Conservation (phyloP, 2,888 invertebrate genomes). For the Cyaniris semiargus region DNA sequence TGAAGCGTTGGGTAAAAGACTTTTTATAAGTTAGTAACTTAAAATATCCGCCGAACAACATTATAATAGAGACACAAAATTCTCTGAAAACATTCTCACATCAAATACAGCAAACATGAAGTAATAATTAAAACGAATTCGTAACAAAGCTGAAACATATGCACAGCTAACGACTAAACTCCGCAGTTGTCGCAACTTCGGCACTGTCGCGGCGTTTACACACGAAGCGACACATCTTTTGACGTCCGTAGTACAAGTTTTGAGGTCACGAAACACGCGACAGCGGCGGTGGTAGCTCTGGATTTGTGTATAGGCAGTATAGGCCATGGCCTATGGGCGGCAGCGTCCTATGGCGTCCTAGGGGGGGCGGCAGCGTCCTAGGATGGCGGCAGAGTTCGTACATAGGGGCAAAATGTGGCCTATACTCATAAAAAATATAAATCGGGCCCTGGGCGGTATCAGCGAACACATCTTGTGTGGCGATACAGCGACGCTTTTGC, state of each 20-base stretch:
- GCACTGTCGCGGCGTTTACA: slow-evolving; percentile 11
- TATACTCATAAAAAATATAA: too few species aligned
- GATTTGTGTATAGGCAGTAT: too few species aligned
- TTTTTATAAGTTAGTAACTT: too few species aligned
- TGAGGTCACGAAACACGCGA: not conserved
- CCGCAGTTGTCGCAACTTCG: slow-evolving; percentile 1
- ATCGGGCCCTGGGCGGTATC: too few species aligned
- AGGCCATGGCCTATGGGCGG: too few species aligned
- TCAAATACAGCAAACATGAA: not conserved
- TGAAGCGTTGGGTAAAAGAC: too few species aligned
- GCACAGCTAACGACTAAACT: slow-evolving; percentile 19
- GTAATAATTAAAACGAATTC: not conserved
- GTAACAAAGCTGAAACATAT: slow-evolving; percentile 10
- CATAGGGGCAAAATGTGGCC: too few species aligned
- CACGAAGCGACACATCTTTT: slow-evolving; percentile 5
- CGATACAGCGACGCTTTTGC: too few species aligned
- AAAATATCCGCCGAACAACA: not conserved
- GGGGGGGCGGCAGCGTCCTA: too few species aligned
- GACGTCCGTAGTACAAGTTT: not conserved
- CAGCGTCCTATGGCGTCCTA: too few species aligned
- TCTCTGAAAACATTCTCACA: not conserved
- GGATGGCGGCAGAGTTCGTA: too few species aligned
- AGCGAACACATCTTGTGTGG: too few species aligned
- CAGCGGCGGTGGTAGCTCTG: not conserved
- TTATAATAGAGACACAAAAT: not conserved